A percentile compares a stretch with the other conserved stretches of the same genome.
These are phyloP conservation scores for Aproaerema taeniolella DNA, from an alignment of 2,888 invertebrate species.

Conservation along the genomic window DNA sequence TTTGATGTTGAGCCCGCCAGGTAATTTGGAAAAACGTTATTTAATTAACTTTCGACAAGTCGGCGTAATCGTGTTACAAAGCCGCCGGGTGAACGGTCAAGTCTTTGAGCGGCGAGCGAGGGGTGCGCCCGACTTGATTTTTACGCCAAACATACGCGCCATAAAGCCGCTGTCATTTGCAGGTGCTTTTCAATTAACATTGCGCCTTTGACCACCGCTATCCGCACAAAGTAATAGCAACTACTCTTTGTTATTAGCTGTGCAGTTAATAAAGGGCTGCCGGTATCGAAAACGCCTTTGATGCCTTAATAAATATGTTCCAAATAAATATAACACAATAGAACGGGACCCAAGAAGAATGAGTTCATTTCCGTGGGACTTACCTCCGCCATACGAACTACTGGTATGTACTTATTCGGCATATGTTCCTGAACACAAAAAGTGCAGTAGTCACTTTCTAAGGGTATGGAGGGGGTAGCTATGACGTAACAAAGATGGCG, in stretches of 20 bases:
- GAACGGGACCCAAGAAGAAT: no score
- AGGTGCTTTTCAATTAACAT: slow-evolving; percentile 76
- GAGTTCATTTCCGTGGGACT: no score
- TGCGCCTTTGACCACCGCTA: slow-evolving; percentile 65
- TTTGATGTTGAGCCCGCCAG: slow-evolving; percentile 68
- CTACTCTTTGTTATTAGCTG: slow-evolving; percentile 57
- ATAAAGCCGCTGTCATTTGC: slow-evolving; percentile 73
- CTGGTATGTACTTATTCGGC: no score
- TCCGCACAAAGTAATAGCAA: slow-evolving; percentile 53
- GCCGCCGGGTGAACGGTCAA: slow-evolving; percentile 65
- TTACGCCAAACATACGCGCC: slow-evolving; percentile 64
- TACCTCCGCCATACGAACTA: no score
- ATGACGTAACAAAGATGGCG: no score
- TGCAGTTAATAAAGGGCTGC: slow-evolving; percentile 50
- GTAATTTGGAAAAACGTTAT: slow-evolving; percentile 76
- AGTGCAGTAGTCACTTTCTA: no score
- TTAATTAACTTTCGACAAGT: slow-evolving; percentile 78
- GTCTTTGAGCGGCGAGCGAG: slow-evolving; percentile 55
- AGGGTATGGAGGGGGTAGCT: no score
- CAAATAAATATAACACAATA: no score
- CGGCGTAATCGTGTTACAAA: slow-evolving; percentile 74
- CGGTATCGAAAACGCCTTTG: slow-evolving; percentile 44
- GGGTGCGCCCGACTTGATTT: slow-evolving; percentile 59
- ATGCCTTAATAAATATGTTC: slow-evolving; percentile 18
- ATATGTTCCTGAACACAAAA: no score